These are phyloP conservation scores for Otolemur garnettii DNA, from an alignment of 2,113 vertebrate genomes.

Conservation along the genomic window DNA sequence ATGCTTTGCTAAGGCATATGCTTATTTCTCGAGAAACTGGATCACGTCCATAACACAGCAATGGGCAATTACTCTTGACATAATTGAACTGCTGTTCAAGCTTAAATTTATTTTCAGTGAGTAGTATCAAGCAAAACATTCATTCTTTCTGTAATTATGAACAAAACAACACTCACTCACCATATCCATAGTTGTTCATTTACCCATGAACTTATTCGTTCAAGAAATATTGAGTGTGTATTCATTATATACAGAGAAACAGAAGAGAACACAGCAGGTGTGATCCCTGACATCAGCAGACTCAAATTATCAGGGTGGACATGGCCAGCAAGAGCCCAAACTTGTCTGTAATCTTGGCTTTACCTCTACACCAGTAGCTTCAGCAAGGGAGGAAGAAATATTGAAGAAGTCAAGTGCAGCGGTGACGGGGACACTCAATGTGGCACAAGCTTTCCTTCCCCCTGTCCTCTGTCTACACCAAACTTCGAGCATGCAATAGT, in stretches of 20 bases:
- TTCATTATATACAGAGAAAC: not conserved
- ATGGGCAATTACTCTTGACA: not conserved
- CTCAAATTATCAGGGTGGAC: not conserved
- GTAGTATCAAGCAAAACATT: not conserved
- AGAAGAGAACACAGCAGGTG: not conserved
- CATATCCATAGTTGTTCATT: slow-evolving; percentile 16
- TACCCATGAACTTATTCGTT: not conserved
- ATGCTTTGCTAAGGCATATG: slow-evolving; percentile 25
- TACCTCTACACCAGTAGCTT: not conserved
- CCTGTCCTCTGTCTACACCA: not conserved
- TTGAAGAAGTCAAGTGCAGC: not conserved
- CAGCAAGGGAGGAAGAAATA: not conserved
- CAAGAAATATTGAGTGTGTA: not conserved
- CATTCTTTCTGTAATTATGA: slow-evolving; percentile 37
- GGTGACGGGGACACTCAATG: not conserved
- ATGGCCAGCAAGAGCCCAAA: not conserved
- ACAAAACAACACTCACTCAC: slow-evolving; percentile 33
- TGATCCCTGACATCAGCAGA: not conserved
- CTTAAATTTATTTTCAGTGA: slow-evolving; percentile 47
- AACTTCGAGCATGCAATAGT: not conserved
- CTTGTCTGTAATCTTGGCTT: not conserved
- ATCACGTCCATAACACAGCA: not conserved
- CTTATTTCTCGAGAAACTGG: slow-evolving; percentile 24
- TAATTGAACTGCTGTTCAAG: slow-evolving; percentile 58
- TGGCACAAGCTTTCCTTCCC: not conserved